Evolutionary conservation across 2,888 invertebrate species (phyloP), one percentile per base, ranked within the genome.

Genomic region (Anoplius nigerrimus): DNA sequence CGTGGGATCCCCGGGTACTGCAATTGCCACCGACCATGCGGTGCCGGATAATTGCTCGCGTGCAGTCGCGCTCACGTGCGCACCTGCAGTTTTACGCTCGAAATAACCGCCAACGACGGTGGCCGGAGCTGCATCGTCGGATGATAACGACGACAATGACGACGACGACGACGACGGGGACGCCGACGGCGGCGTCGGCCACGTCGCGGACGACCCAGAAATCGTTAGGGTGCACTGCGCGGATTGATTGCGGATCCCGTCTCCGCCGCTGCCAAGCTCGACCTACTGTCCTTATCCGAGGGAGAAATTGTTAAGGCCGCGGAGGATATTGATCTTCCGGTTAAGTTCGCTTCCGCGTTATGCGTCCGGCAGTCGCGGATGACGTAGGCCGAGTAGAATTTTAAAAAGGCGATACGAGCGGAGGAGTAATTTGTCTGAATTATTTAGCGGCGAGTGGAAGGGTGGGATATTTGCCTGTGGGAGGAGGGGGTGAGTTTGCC

Each of bases 21-120:
- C 67, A 58, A 62, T 62, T 55, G 67, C 55, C 61, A 62, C 52
- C 67, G 62, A 62, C 70, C 63, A 68, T 68, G 68, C 68, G 63
- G 56, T 62, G 62, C 63, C 63, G 71, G 68, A 71, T 71, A 71
- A 71, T 71, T 71, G 71, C 60, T 68, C 68, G 68, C 71, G 71
- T 71, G 71, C 71, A 69, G 68, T 62, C 64, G 70, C 59, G 67
- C 57, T 70, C 67, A 70, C 70, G 70, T 70, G 70, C 55, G 62
- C 62, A 54, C 57, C 66, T 59, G 70, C 62, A 70, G 52, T 67
- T 63, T 55, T 62, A 62, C 62, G 58, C 45, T 58, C 45, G 59
- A 61, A 53, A 58, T 58, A 58, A n/a, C 46, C 46, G 57, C 46
- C 57, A 18, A 48, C 48, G 48, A 48, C 48, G 48, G n/a, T 13